phyloP scores from a whole-genome alignment of 2,888 invertebrate species.

The Eupithecia exiguata region DNA sequence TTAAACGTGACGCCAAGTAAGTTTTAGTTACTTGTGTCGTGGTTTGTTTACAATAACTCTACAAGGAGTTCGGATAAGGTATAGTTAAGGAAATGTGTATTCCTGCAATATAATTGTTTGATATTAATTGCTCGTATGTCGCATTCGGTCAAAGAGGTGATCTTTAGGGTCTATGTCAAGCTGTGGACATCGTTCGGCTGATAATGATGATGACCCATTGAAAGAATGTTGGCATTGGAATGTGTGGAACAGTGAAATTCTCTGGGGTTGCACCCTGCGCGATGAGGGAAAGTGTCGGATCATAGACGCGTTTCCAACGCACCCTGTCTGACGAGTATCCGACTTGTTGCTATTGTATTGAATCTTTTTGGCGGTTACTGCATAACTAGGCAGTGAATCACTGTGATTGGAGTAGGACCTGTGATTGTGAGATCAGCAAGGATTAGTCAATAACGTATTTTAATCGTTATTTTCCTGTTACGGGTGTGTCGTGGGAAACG shows the following conservation, averaged over 20 bases:
- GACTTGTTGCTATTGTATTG: neutral
- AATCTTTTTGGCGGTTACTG: neutral
- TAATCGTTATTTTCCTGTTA: constrained; percentile 70
- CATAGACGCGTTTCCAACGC: neutral
- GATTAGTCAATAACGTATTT: constrained; percentile 48
- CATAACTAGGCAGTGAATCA: constrained; percentile 13
- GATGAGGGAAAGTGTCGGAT: neutral
- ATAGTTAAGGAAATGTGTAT: neutral
- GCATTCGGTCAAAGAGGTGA: no score
- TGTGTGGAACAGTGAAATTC: neutral
- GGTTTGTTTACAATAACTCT: no score
- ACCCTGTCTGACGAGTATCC: neutral
- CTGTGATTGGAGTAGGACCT: constrained; percentile 14
- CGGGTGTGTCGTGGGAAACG: constrained; percentile 71
- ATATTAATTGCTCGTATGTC: neutral
- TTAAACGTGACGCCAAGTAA: no score
- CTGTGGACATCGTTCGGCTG: no score
- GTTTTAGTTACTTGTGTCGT: no score
- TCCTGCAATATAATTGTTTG: neutral
- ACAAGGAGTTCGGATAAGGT: no score
- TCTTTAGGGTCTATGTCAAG: no score
- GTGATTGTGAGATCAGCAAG: constrained; percentile 23
- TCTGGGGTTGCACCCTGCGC: neutral
- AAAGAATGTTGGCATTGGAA: neutral
- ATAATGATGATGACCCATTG: neutral